A percentile compares a stretch with the other conserved stretches of the same genome.
These are phyloP conservation scores for Plebejus anna DNA, from an alignment of 2,888 invertebrate species.

Conservation along the genomic window DNA sequence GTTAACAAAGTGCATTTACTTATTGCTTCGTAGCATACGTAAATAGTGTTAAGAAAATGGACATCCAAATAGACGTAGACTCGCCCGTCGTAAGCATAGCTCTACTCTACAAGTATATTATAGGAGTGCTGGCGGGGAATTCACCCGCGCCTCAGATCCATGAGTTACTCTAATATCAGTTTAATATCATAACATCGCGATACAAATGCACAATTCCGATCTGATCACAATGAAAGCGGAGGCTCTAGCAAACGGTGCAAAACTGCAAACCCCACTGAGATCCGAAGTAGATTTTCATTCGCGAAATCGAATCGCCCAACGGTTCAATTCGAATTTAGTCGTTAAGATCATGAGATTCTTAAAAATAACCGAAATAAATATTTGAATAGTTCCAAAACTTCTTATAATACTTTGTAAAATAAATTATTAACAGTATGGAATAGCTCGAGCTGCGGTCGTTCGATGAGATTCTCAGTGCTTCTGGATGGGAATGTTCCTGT, in stretches of 20 bases:
- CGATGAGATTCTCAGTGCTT: constrained; percentile 65
- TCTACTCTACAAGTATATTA: constrained; percentile 32
- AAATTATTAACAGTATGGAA: constrained; percentile 78
- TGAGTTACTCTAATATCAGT: constrained; percentile 24
- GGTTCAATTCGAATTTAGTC: constrained; percentile 44
- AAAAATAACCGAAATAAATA: constrained; percentile 65
- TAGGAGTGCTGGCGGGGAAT: constrained; percentile 18
- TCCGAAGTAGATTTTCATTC: constrained; percentile 48
- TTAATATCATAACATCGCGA: constrained; percentile 42
- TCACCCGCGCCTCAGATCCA: constrained; percentile 12
- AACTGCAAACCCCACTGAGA: constrained; percentile 44
- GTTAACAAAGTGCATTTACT: constrained; percentile 64
- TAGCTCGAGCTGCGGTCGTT: constrained; percentile 56
- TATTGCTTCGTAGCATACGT: constrained; percentile 59
- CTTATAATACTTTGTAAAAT: constrained; percentile 71
- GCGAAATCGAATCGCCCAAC: constrained; percentile 49
- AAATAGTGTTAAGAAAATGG: constrained; percentile 64
- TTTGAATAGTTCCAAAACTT: constrained; percentile 62
- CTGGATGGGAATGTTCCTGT: constrained; percentile 91
- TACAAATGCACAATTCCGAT: constrained; percentile 53
- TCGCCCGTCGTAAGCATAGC: constrained; percentile 36
- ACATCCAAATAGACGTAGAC: constrained; percentile 47
- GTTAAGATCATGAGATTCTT: constrained; percentile 70
- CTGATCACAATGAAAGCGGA: constrained; percentile 64
- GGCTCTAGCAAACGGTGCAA: constrained; percentile 50